Percentiles rank a stretch among this genome's conserved stretches.
phyloP scores from a whole-genome alignment of 2,797 vertebrate species.

The Triplophysa bombifrons region DNA sequence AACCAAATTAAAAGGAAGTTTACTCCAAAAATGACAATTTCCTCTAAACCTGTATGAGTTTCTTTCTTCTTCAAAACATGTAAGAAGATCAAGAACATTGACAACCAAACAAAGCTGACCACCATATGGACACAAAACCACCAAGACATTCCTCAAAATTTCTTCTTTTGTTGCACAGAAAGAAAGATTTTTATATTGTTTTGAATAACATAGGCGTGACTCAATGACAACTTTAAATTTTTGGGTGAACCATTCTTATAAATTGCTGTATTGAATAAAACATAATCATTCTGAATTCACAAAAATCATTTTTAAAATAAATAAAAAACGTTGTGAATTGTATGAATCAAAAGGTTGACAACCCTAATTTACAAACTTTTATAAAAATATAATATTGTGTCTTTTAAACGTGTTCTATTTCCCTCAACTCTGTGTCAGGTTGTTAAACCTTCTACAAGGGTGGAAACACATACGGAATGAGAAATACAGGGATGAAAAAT shows the following conservation, averaged over 20 bases:
- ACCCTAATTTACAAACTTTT: neutral
- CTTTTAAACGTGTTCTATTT: conserved; percentile 19
- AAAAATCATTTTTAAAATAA: neutral
- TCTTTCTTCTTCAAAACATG: too few species aligned
- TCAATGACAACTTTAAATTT: too few species aligned
- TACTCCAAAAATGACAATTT: too few species aligned
- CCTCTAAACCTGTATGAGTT: too few species aligned
- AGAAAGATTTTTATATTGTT: too few species aligned
- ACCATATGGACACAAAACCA: too few species aligned
- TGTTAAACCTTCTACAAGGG: conserved; percentile 44
- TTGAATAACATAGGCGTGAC: too few species aligned
- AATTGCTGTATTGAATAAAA: neutral
- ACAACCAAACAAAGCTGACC: too few species aligned
- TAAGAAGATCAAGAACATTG: neutral
- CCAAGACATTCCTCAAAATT: too few species aligned
- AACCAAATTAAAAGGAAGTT: too few species aligned
- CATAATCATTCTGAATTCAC: neutral
- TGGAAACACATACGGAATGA: conserved; percentile 12
- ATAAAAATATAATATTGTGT: neutral
- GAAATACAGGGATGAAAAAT: conserved; percentile 20
- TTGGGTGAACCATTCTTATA: too few species aligned
- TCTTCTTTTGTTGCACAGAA: too few species aligned
- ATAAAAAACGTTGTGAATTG: neutral
- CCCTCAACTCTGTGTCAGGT: conserved; percentile 29
- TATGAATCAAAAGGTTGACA: neutral